These are phyloP conservation scores for Cephus runcator DNA, from an alignment of 2,888 invertebrate species.

Conservation along the genomic window DNA sequence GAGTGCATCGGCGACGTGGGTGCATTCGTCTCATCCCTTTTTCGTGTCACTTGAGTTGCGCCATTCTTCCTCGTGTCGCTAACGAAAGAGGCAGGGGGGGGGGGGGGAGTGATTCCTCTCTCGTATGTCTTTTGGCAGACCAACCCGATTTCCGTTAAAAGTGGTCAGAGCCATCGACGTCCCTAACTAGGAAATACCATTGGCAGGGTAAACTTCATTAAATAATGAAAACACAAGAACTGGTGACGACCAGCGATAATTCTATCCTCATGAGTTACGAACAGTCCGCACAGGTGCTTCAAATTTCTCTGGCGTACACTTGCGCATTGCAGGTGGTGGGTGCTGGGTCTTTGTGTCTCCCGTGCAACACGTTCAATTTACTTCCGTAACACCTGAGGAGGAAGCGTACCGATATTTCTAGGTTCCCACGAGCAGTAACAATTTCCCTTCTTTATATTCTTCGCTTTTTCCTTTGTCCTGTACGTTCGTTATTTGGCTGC, in stretches of 20 bases:
- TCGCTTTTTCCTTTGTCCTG: background rate
- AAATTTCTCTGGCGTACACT: background rate
- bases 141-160: background rate
- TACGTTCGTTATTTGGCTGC: background rate
- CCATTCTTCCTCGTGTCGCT: background rate
- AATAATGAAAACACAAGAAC: too few species aligned
- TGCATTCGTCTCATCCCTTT: constrained; percentile 49
- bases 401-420: background rate
- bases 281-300: background rate
- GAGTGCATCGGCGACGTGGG: constrained; percentile 58
- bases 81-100: background rate
- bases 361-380: constrained; percentile 5
- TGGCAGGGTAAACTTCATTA: background rate
- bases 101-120: background rate
- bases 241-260: background rate
- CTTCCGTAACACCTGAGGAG: constrained; percentile 48
- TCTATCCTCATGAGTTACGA: background rate
- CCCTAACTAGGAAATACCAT: background rate
- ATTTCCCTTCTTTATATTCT: background rate
- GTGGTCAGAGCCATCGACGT: background rate
- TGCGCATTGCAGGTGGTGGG: background rate
- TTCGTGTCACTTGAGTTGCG: background rate
- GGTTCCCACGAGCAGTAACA: constrained; percentile 14
- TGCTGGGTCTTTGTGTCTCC: background rate
- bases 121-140: background rate